Evolutionary conservation across 1,140 invertebrate species (phyloP), one percentile per base, ranked within the genome.

Genomic region (Drosophila insularis): DNA sequence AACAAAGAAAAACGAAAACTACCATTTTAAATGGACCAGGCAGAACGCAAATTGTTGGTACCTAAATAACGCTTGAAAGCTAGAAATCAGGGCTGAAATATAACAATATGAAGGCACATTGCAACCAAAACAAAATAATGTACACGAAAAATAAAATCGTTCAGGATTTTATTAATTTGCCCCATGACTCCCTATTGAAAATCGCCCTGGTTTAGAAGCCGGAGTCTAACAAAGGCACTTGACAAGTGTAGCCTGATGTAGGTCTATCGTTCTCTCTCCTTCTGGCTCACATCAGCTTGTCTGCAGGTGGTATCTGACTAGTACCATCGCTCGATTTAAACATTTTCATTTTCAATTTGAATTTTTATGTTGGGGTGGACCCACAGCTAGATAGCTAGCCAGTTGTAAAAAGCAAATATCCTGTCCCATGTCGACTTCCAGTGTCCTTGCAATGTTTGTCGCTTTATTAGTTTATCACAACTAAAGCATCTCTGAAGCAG

Each of bases 401-500:
- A 50, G 43, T 86, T 86, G 82, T 86, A 86, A 86, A 86, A 87
- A 82, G 82, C 68, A 87, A 86, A 86, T 82, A 86, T 87, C 82
- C 82, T 87, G 81, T 32, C 6, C 46, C 17, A 50, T 50, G 7
- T 50, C 14, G 6, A 11, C 17, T 50, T 2, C 43, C 43, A 19
- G 13, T 50, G 69, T 69, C 54, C 62, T 46, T 74, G 71, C 70
- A 68, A 43, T 80, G 80, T 89, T 87, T 89, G 84, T 89, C 80
- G 75, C 80, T 82, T 89, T 87, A 87, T 87, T 87, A 87, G 82
- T 87, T 87, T 87, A 87, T 89, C 82, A 68, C 84, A 80, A 71
- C 70, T 75, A 75, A 72, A 75, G 78, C 63, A 86, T 89, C 79
- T 89, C 59, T 74, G 78, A 85, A 85, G 71, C 67, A 86, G 58